These are phyloP conservation scores for Dipodomys ordii DNA, from an alignment of 2,113 vertebrate species.

Conservation along the genomic window DNA sequence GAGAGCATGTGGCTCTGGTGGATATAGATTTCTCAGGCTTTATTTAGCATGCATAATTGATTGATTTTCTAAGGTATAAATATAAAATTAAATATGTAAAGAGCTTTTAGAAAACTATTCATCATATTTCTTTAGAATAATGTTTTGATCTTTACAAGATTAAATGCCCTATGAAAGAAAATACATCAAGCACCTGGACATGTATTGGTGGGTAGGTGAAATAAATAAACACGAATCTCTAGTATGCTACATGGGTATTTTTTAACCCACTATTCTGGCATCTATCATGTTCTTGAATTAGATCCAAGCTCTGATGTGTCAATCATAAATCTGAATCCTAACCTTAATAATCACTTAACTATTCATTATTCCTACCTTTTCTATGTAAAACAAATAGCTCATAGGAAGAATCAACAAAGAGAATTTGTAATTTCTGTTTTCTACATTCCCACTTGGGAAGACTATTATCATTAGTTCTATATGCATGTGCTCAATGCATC, in stretches of 20 bases:
- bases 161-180: neutral
- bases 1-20: neutral
- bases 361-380: neutral
- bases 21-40: neutral
- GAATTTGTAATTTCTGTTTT: neutral
- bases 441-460: neutral
- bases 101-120: neutral
- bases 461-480: neutral
- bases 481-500: neutral
- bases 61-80: constrained; percentile 30
- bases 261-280: constrained; percentile 16
- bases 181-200: neutral
- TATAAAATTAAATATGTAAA: constrained; percentile 12
- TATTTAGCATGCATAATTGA: neutral
- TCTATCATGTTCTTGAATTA: constrained; percentile 33
- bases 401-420: neutral
- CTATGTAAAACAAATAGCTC: neutral
- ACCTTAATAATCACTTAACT: neutral
- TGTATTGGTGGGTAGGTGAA: neutral
- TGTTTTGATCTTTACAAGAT: constrained; percentile 25
- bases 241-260: neutral
- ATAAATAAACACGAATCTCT: neutral
- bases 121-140: neutral
- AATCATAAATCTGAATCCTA: constrained; percentile 25
- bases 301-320: neutral